Conservation (phyloP, 2,113 vertebrate species). For the Actinemys pallida region DNA sequence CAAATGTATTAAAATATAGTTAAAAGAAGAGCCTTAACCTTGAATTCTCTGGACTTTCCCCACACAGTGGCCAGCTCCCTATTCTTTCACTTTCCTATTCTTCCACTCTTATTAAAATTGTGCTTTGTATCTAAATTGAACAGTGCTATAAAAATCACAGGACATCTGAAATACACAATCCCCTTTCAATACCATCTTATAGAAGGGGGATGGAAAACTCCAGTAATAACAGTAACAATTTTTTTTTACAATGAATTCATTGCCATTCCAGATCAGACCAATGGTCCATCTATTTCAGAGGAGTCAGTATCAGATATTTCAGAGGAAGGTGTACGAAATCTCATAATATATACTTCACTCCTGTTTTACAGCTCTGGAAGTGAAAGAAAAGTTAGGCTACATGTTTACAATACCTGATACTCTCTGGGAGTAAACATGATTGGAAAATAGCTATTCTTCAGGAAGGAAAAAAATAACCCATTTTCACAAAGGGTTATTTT, state of each 20-base stretch:
- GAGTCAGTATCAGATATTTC: neutral
- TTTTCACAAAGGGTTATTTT: neutral
- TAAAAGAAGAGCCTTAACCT: neutral
- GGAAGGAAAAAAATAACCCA: neutral
- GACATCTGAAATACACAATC: fast-evolving
- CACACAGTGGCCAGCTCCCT: neutral
- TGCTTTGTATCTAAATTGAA: neutral
- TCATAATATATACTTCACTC: neutral
- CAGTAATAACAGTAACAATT: neutral
- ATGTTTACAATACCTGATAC: neutral
- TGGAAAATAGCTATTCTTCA: neutral
- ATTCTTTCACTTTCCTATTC: neutral
- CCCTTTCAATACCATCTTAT: neutral
- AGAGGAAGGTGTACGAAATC: neutral
- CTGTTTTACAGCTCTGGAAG: neutral
- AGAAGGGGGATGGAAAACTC: neutral
- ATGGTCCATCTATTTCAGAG: neutral
- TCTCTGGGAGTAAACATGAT: neutral
- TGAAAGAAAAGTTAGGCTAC: neutral
- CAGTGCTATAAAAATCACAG: neutral
- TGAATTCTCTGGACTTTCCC: neutral
- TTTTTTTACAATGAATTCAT: neutral
- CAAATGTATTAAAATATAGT: neutral
- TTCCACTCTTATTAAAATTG: neutral
- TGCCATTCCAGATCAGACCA: neutral